Evolutionary conservation across 2,113 vertebrate genomes (phyloP), one percentile per base, ranked within the genome.

Genomic region (Chionodraco myersi): DNA sequence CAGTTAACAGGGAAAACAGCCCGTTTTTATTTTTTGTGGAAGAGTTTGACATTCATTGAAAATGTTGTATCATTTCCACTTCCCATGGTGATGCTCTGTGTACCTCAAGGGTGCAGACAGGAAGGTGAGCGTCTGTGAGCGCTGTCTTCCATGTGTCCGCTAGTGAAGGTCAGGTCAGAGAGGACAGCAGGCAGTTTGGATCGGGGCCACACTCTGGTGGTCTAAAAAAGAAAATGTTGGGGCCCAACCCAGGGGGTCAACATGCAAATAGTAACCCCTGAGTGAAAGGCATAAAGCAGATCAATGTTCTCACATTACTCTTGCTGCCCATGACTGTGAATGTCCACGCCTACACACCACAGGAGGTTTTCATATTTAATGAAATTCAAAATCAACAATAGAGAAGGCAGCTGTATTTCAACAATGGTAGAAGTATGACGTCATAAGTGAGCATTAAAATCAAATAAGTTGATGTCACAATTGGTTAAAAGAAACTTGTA

Each of bases 221-320:
- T 79, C 81, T 72, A 30, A 75, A 85, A 79, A 86, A 81, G 75
- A 88, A 79, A 84, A 72, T 81, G 11, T 67, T 47, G 70, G 81
- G 85, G 60, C 66, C 76, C 62, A 77, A 14, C 70, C 52, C 58
- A 73, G 51, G 88, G 83, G 94, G 90, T 93, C 91, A 94, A 86
- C 78, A 93, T 94, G 92, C 88, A 94, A 94, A 94, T 94, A 70
- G 60, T 90, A 86, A 91, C 89, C 87, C 85, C 75, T 41, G 34
- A 83, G 79, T 81, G 86, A 91, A 87, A 87, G 79, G 73, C 75
- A 68, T 18, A 82, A 83, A 74, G 71, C 79, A 47, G 88, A 94
- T 95, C 91, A 92, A 88, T 90, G 90, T 93, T 93, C 92, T 91
- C 92, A 92, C 90, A 93, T 89, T 80, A 88, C 78, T 92, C 80